A percentile compares a stretch with the other conserved stretches of the same genome.
phyloP scores from a whole-genome alignment of 2,113 vertebrate genomes.

The Thalassoma bifasciatum region DNA sequence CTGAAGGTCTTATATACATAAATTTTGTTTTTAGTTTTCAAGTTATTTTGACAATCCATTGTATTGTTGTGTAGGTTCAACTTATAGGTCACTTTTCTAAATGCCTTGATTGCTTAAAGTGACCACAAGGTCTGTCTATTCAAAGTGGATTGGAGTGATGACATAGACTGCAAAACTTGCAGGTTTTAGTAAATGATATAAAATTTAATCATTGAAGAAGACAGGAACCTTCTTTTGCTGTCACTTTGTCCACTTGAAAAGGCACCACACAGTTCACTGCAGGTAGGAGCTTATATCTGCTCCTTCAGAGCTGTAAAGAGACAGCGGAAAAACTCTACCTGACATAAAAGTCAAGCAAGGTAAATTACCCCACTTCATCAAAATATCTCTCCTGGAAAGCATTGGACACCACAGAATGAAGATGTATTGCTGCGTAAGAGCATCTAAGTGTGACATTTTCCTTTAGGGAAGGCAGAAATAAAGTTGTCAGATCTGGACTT shows the following conservation, averaged over 20 bases:
- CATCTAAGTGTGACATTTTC: not conserved
- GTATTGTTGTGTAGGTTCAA: too few relatives aligned
- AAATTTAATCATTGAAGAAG: not conserved
- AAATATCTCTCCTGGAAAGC: constrained; percentile 3
- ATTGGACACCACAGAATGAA: not conserved
- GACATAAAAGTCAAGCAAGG: not conserved
- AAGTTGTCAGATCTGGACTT: constrained; percentile 45
- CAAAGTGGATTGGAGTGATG: too few relatives aligned
- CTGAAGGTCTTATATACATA: too few relatives aligned
- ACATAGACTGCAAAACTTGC: not conserved
- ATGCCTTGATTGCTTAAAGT: too few relatives aligned
- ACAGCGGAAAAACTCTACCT: not conserved
- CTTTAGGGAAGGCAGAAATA: constrained; percentile 28
- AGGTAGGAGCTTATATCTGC: not conserved
- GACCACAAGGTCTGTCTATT: too few relatives aligned
- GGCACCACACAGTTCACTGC: not conserved
- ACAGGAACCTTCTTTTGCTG: not conserved
- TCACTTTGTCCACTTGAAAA: not conserved
- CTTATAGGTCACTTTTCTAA: too few relatives aligned
- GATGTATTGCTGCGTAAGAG: not conserved
- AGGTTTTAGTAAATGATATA: not conserved
- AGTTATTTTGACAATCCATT: too few relatives aligned
- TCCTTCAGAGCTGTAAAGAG: not conserved
- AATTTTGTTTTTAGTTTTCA: too few relatives aligned
- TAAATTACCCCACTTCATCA: not conserved